Base-by-base conservation (phyloP, 2,888 invertebrate genomes). In the Rhingia rostrata region DNA sequence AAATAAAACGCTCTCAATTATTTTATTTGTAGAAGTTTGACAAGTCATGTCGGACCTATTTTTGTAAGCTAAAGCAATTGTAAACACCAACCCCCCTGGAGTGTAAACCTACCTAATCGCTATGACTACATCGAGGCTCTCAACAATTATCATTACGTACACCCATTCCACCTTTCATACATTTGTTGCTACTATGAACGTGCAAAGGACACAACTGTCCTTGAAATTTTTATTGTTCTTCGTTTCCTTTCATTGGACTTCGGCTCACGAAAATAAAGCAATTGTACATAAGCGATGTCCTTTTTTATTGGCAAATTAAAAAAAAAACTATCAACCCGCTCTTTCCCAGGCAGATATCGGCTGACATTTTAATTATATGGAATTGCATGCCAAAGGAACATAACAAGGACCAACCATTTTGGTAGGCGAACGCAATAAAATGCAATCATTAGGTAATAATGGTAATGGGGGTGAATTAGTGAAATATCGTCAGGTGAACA, bases 361-460 rank as follows among this genome's bases (percentile, higher is more conserved):
- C 67, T 74, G 80, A 80, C 80, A 80, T 74, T 80, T 80, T 80
- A 80, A 80, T 80, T 80, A 80, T 80, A 80, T 74, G 53, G 56
- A 61, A 80, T 80, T 47, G 80, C 80, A 74, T 80, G 79, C 45
- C 73, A 79, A 60, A 33, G 79, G 66, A 60, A 61, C 73, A 79
- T 79, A 73, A 66, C 66, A 33, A 61, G 61, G 74, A 67, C 74
- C 39, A 37, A 33, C 35, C 6, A 37, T 22, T 14, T 37, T 49
- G 58, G 39, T n/a, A 41, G 37, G 41, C 39, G 37, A 30, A 51
- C 12, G 43, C n/a, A 53, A 47, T 67, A 61, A 66, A 80, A 80
- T 61, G 58, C 49, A 47, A 56, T 54, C 66, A 74, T 73, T 79
- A 58, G 58, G 73, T 63, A 63, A 39, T 80, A 67, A 74, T 49